Conservation (phyloP, 2,888 invertebrate genomes). For the Lomographa bimaculata region DNA sequence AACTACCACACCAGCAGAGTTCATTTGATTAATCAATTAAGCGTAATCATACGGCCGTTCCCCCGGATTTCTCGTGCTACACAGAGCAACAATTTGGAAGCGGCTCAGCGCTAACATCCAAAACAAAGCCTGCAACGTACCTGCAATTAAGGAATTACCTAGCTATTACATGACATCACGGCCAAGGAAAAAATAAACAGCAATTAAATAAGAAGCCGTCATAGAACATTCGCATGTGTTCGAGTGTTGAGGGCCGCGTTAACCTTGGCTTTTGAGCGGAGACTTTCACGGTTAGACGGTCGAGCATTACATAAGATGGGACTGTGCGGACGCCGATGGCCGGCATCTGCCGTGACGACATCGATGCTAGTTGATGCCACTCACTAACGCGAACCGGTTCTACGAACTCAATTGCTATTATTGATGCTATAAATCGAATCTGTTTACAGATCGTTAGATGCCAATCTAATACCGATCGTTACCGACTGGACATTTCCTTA, state of each 20-base stretch:
- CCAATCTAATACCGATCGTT: constrained; percentile 31
- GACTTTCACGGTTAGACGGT: constrained; percentile 83
- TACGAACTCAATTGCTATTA: constrained; percentile 35
- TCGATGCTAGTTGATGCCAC: constrained; percentile 59
- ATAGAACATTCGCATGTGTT: constrained; percentile 73
- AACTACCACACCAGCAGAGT: constrained; percentile 5
- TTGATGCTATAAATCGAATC: constrained; percentile 31
- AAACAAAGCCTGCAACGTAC: constrained; percentile 27
- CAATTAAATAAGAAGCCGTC: constrained; percentile 61
- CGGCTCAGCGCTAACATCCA: constrained; percentile 23
- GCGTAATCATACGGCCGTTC: constrained; percentile 17
- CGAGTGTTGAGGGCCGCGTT: constrained; percentile 71
- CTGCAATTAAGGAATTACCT: constrained; percentile 46
- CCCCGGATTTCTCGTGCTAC: constrained; percentile 22
- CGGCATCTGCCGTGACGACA: constrained; percentile 67
- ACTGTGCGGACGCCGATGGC: constrained; percentile 39
- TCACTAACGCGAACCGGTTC: constrained; percentile 68
- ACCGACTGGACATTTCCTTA: constrained; percentile 26
- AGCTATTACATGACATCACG: constrained; percentile 69
- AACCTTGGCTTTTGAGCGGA: constrained; percentile 83
- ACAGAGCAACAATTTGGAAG: constrained; percentile 41
- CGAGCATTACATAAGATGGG: constrained; percentile 76
- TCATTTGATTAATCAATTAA: constrained; percentile 20
- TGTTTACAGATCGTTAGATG: constrained; percentile 33
- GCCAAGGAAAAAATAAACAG: constrained; percentile 62